phyloP scores from a whole-genome alignment of 2,888 invertebrate species.

The Leptinotarsa rubiginosa region DNA sequence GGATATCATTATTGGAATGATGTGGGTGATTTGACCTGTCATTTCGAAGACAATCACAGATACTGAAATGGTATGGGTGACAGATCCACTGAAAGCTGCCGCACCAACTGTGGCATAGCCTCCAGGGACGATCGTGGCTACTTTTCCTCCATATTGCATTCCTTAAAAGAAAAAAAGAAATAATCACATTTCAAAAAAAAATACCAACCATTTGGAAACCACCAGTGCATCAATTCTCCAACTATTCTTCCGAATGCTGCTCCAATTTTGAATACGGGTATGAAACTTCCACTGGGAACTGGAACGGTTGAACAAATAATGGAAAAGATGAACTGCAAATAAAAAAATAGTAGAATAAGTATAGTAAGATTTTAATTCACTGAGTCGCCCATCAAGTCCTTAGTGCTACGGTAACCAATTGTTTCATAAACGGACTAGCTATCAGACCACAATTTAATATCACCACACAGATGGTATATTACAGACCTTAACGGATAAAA shows the following conservation, averaged over 20 bases:
- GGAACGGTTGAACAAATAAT: slow-evolving; percentile 96
- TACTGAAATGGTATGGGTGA: slow-evolving; percentile 97
- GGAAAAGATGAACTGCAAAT: slow-evolving; percentile 83
- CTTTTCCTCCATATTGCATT: slow-evolving; percentile 87
- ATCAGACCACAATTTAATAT: too few relatives aligned
- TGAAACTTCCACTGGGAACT: slow-evolving; percentile 97
- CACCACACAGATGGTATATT: too few relatives aligned
- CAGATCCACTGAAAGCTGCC: slow-evolving; percentile 95
- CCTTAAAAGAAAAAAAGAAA: slow-evolving; percentile 68
- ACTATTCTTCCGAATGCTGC: slow-evolving; percentile 92
- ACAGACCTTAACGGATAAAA: too few relatives aligned
- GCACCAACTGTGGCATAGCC: slow-evolving; percentile 98
- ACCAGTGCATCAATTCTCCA: slow-evolving; percentile 93
- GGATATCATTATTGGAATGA: slow-evolving; percentile 96
- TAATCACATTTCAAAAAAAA: not conserved
- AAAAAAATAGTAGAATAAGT: slow-evolving; percentile 11
- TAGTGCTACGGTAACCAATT: too few relatives aligned
- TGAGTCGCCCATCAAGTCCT: too few relatives aligned
- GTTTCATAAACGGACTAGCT: too few relatives aligned
- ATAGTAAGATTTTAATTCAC: not conserved
- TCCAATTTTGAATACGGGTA: slow-evolving; percentile 97
- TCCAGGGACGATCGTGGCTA: slow-evolving; percentile 91
- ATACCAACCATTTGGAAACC: slow-evolving; percentile 78
- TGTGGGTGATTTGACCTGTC: slow-evolving; percentile 98
- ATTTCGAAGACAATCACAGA: slow-evolving; percentile 98